Percentiles rank a stretch among this genome's conserved stretches.
phyloP scores from a whole-genome alignment of 2,888 invertebrate genomes.

The Iphiclides podalirius region DNA sequence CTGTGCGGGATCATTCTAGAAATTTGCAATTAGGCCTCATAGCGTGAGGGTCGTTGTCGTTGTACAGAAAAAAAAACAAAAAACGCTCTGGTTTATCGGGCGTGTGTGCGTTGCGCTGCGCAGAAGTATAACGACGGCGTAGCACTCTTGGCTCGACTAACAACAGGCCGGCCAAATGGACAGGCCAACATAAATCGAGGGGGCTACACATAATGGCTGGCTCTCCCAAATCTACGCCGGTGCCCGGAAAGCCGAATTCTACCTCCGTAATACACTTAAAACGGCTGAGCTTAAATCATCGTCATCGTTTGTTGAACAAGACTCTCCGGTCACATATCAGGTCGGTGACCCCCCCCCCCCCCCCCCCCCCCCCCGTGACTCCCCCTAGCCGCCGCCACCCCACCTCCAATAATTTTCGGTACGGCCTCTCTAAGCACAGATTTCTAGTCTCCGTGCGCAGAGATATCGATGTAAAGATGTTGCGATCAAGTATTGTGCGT shows the following conservation, averaged over 20 bases:
- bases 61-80: no score
- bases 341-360: constrained; percentile 49
- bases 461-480: constrained; percentile 22
- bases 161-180: constrained; percentile 31
- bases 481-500: constrained; percentile 8
- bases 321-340: constrained; percentile 80
- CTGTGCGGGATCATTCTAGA: no score
- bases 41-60: no score
- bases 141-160: constrained; percentile 24
- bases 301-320: constrained; percentile 81
- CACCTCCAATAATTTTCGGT: constrained; percentile 64
- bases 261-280: constrained; percentile 78
- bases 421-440: constrained; percentile 68
- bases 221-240: constrained; percentile 42
- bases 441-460: constrained; percentile 54
- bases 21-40: no score
- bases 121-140: constrained; percentile 18
- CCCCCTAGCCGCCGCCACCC: constrained; percentile 28
- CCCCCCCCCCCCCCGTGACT: constrained; percentile 18
- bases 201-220: constrained; percentile 63
- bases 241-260: constrained; percentile 75
- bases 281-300: constrained; percentile 79
- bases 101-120: no score
- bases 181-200: constrained; percentile 69
- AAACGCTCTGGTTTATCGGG: no score